Conservation (phyloP, 2,113 vertebrate species). For the Campylomormyrus numenius region DNA sequence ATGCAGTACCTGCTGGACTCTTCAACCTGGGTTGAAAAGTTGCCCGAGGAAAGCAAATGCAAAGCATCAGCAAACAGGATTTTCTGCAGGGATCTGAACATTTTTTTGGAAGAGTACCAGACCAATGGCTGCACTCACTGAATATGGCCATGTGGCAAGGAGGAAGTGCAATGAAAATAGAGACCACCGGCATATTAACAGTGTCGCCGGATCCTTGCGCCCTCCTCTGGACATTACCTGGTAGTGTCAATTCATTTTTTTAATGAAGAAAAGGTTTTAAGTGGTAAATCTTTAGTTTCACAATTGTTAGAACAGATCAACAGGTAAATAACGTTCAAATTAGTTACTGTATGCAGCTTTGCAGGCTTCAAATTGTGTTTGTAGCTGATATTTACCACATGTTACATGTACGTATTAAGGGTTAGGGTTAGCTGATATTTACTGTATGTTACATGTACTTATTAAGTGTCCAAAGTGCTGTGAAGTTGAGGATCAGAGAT, state of each 20-base stretch:
- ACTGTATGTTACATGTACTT: background rate
- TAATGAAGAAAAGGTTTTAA: background rate
- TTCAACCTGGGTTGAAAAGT: slow-evolving; percentile 57
- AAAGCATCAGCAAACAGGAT: rapidly evolving
- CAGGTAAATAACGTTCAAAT: background rate
- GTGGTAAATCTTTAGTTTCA: background rate
- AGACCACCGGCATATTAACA: background rate
- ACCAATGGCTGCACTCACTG: slow-evolving; percentile 49
- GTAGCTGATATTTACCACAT: background rate
- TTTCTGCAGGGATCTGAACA: slow-evolving; percentile 29
- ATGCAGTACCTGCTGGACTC: slow-evolving; percentile 61
- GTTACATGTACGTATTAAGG: background rate
- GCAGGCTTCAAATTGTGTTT: background rate
- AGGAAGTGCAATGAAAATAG: background rate
- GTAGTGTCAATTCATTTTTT: background rate
- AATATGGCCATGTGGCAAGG: background rate
- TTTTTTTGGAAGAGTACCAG: slow-evolving; percentile 43
- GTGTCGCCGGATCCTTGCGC: background rate
- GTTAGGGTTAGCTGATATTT: background rate
- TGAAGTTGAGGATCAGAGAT: background rate
- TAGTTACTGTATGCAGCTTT: background rate
- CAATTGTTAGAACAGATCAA: background rate
- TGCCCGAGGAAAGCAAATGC: slow-evolving; percentile 28
- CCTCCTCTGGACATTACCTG: background rate
- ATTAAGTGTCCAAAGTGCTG: background rate